Percentiles rank a stretch among this genome's conserved stretches.
These are phyloP conservation scores for Synergus gifuensis DNA, from an alignment of 2,888 invertebrate genomes.

Conservation along the genomic window DNA sequence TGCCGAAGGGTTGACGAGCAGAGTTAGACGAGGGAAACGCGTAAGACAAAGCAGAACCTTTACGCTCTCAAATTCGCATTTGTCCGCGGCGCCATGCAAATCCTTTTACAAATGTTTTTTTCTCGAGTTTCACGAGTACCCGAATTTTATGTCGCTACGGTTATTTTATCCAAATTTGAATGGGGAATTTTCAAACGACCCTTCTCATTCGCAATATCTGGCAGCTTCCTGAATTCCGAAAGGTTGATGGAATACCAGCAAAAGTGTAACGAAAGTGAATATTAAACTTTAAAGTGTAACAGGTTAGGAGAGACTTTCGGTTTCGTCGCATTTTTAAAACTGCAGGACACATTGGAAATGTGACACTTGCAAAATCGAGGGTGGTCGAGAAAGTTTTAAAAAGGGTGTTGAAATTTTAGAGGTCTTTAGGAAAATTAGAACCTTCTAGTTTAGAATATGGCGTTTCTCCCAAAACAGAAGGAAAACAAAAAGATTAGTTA, in stretches of 20 bases:
- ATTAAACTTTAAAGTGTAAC: background rate
- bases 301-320: background rate
- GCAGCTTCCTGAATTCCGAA: background rate
- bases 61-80: slow-evolving; percentile 21
- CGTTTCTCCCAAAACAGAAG: background rate
- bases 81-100: slow-evolving; percentile 12
- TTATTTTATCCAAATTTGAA: background rate
- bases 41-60: slow-evolving; percentile 28
- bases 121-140: background rate
- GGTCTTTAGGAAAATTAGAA: background rate
- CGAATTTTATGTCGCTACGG: background rate
- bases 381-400: background rate
- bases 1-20: slow-evolving; percentile 37
- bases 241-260: background rate
- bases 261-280: background rate
- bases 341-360: background rate
- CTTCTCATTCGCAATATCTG: background rate
- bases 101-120: slow-evolving; percentile 6
- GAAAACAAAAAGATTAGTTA: background rate
- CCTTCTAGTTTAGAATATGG: background rate
- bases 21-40: background rate
- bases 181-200: background rate
- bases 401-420: background rate
- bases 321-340: background rate
- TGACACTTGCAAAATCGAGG: background rate